Percentiles rank a stretch among this genome's conserved stretches.
Conservation (phyloP, 2,113 vertebrate species). For the Charina bottae region DNA sequence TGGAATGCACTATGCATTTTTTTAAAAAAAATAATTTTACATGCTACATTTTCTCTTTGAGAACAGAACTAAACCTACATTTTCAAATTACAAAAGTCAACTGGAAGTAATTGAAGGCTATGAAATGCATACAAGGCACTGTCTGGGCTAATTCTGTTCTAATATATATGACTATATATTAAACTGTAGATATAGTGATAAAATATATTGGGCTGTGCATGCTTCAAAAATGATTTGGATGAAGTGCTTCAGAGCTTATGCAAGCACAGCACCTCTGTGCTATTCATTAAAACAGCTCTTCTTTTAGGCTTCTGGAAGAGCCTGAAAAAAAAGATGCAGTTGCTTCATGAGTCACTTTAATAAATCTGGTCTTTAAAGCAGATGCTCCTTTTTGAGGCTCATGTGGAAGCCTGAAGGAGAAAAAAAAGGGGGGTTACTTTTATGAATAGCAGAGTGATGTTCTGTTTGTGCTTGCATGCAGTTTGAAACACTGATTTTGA, state of each 20-base stretch:
- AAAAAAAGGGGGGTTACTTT: not conserved
- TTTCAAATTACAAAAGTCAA: not conserved
- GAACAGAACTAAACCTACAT: not conserved
- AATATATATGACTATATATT: not conserved
- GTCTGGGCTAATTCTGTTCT: not conserved
- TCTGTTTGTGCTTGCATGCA: not conserved
- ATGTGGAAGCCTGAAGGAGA: not conserved
- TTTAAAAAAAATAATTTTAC: not conserved
- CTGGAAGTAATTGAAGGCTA: not conserved
- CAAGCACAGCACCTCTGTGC: not conserved
- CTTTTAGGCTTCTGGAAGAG: not conserved
- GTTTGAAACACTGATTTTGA: not conserved
- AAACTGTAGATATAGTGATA: not conserved
- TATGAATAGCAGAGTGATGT: not conserved
- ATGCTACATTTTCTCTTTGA: not conserved
- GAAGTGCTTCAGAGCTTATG: not conserved
- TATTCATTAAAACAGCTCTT: not conserved
- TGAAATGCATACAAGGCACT: not conserved
- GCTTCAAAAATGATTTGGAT: not conserved
- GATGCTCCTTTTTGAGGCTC: not conserved
- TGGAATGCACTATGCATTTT: not conserved
- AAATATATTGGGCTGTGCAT: not conserved
- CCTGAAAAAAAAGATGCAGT: not conserved
- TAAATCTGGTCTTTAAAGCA: not conserved
- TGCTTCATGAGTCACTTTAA: not conserved